These are phyloP conservation scores for Antigone vipio DNA, from an alignment of 2,113 vertebrate species.

Conservation along the genomic window DNA sequence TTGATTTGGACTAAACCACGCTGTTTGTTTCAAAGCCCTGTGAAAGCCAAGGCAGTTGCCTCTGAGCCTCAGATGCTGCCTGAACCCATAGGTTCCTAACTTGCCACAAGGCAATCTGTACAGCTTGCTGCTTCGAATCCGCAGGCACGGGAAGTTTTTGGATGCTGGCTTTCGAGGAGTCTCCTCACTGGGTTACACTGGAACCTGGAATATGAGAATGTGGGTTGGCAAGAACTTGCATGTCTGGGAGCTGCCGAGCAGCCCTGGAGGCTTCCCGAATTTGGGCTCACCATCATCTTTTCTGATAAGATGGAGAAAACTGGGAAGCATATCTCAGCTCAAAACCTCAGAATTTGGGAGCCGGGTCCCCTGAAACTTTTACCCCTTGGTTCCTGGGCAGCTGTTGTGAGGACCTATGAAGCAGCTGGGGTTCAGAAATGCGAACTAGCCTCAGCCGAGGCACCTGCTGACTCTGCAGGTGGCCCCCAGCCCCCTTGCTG, in stretches of 20 bases:
- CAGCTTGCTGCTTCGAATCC: not conserved
- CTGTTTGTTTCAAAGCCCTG: not conserved
- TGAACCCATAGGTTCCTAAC: not conserved
- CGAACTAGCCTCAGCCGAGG: fast-evolving
- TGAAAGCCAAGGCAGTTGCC: not conserved
- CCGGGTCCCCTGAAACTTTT: not conserved
- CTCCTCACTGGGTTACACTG: not conserved
- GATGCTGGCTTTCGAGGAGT: not conserved
- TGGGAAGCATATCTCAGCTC: not conserved
- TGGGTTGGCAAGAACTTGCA: not conserved
- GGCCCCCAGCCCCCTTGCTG: not conserved
- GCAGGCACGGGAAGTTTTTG: not conserved
- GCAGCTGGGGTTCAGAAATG: not conserved
- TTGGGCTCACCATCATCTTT: not conserved
- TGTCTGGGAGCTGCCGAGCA: not conserved
- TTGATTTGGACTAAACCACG: not conserved
- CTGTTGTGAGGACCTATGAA: not conserved
- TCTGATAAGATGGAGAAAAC: not conserved
- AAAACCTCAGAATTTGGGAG: not conserved
- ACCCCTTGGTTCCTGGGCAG: not conserved
- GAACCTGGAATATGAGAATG: not conserved
- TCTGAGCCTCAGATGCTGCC: not conserved
- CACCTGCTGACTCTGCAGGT: constrained; percentile 4
- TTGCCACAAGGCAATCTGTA: not conserved
- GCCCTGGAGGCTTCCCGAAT: not conserved